phyloP scores from a whole-genome alignment of 1,140 invertebrate genomes.

The Contarinia nasturtii region DNA sequence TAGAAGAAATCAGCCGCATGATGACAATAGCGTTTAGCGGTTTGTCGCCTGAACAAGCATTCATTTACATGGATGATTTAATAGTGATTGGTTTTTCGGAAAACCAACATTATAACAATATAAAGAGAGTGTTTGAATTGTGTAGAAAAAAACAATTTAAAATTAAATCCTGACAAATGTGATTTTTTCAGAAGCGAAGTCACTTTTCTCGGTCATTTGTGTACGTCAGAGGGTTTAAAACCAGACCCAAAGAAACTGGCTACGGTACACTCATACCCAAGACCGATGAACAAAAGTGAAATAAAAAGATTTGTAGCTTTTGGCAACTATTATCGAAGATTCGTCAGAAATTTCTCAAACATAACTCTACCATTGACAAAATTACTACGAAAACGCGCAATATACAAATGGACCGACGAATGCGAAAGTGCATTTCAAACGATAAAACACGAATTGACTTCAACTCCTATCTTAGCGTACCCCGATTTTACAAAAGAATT shows the following conservation, averaged over 20 bases:
- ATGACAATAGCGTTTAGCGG: too few species aligned
- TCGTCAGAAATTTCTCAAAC: slow-evolving; percentile 13
- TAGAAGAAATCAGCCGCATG: too few species aligned
- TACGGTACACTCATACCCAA: slow-evolving; percentile 11
- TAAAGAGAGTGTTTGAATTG: slow-evolving; percentile 9
- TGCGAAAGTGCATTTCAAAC: slow-evolving; percentile 10
- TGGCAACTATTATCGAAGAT: slow-evolving; percentile 7
- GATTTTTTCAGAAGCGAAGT: slow-evolving; percentile 14
- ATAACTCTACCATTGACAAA: slow-evolving; percentile 10
- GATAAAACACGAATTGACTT: slow-evolving; percentile 14
- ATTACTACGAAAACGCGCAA: slow-evolving; percentile 8
- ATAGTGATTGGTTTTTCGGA: slow-evolving; percentile 7
- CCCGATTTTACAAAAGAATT: slow-evolving; percentile 12
- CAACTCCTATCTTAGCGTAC: slow-evolving; percentile 15
- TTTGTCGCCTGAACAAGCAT: too few species aligned
- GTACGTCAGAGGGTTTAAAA: slow-evolving; percentile 10
- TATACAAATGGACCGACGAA: slow-evolving; percentile 10
- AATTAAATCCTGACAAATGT: slow-evolving; percentile 15
- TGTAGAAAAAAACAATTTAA: slow-evolving; percentile 13
- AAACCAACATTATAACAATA: slow-evolving; percentile 8
- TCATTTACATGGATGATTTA: too few species aligned
- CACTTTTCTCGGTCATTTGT: slow-evolving; percentile 14
- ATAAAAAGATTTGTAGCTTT: slow-evolving; percentile 13
- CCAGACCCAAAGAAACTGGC: too few species aligned
- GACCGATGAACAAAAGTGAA: slow-evolving; percentile 8